Conservation (phyloP, 2,888 invertebrate genomes). For the Glaucopsyche alexis region DNA sequence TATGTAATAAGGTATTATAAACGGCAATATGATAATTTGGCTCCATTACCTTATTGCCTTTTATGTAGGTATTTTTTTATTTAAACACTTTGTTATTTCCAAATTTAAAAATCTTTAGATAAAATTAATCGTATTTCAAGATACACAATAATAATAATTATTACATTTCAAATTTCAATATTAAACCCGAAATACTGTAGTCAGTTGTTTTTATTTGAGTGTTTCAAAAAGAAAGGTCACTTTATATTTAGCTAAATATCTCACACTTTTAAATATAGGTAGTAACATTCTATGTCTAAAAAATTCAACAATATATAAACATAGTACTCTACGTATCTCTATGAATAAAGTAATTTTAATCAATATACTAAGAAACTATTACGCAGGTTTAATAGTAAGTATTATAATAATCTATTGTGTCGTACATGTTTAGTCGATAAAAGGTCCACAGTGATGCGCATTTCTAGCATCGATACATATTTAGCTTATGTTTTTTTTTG, state of each 20-base stretch:
- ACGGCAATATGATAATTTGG: conserved; percentile 22
- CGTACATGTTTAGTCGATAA: not conserved
- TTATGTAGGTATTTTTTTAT: too few relatives aligned
- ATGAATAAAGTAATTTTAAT: conserved; percentile 9
- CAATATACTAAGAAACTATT: conserved; percentile 6
- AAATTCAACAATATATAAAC: conserved; percentile 23
- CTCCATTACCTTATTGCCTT: conserved; percentile 21
- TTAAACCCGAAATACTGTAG: not conserved
- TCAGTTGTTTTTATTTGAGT: not conserved
- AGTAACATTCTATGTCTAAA: conserved; percentile 12
- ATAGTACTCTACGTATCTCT: conserved; percentile 7
- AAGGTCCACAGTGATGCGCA: not conserved
- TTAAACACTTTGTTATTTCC: not conserved
- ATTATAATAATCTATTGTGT: not conserved
- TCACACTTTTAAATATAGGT: conserved; percentile 25
- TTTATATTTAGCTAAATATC: conserved; percentile 23
- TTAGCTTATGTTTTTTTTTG: not conserved
- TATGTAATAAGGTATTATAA: not conserved
- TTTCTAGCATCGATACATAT: not conserved
- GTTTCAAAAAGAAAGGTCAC: conserved; percentile 25
- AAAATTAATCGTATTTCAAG: not conserved
- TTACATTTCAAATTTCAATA: too few relatives aligned
- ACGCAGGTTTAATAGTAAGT: conserved; percentile 1
- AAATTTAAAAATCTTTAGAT: not conserved
- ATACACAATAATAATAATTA: too few relatives aligned